phyloP scores from a whole-genome alignment of 2,797 vertebrate species.

The Falco columbarius region DNA sequence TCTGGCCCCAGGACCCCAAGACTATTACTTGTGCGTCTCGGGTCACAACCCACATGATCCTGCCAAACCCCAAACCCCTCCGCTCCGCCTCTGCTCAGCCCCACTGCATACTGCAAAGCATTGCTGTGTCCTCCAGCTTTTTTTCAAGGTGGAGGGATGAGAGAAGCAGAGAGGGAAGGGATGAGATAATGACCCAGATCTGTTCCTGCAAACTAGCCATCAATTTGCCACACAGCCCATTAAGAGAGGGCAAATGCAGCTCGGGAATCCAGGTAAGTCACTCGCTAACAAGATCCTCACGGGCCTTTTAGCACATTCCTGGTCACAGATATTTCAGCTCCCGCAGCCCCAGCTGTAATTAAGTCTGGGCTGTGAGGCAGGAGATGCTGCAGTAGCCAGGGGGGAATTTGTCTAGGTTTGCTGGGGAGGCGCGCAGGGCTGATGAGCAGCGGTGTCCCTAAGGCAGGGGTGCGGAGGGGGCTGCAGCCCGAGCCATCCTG shows the following conservation, averaged over 20 bases:
- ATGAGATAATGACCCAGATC: neutral
- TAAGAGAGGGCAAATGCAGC: neutral
- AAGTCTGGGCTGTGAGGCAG: constrained; percentile 10
- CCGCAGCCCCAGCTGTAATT: constrained; percentile 50
- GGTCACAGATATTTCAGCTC: constrained; percentile 29
- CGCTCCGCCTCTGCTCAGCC: neutral
- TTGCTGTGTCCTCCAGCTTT: fast-evolving
- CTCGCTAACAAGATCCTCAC: constrained; percentile 33
- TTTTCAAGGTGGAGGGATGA: neutral
- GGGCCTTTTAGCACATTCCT: constrained; percentile 30
- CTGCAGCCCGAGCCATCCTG: neutral
- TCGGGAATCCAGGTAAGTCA: neutral
- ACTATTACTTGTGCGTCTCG: fast-evolving
- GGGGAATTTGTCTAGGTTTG: neutral
- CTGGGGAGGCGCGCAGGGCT: neutral
- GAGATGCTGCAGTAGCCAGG: neutral
- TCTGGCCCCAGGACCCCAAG: neutral
- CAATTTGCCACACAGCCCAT: neutral
- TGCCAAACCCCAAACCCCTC: neutral
- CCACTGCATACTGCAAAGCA: fast-evolving
- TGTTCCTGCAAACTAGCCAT: neutral
- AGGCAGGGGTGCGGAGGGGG: neutral
- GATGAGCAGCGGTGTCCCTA: neutral
- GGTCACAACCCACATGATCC: neutral
- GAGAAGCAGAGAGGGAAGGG: neutral